Conservation (phyloP, 2,797 vertebrate species). For the Apogon talboti region DNA sequence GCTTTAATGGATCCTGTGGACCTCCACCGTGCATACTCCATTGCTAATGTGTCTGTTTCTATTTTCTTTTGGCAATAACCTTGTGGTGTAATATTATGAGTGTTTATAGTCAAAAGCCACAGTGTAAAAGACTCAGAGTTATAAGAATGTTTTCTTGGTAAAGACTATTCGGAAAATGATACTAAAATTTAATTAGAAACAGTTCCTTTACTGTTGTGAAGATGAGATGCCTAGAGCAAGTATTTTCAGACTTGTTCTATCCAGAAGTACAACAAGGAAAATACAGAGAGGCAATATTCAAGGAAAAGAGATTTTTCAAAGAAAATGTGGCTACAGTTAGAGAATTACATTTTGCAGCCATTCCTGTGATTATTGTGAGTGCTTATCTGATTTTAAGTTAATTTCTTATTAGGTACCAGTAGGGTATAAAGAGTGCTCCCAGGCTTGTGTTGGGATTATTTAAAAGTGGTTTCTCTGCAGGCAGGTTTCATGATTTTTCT, state of each 20-base stretch:
- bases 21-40: conserved; percentile 37
- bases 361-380: conserved; percentile 59
- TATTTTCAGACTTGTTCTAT: conserved; percentile 54
- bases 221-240: conserved; percentile 68
- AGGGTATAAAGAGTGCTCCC: conserved; percentile 62
- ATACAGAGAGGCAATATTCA: conserved; percentile 40
- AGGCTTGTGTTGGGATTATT: conserved; percentile 77
- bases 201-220: conserved; percentile 74
- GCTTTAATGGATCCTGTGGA: conserved; percentile 16
- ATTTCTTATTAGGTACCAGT: conserved; percentile 65
- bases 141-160: conserved; percentile 82
- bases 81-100: conserved; percentile 71
- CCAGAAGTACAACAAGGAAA: conserved; percentile 53
- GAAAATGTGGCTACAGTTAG: conserved; percentile 51
- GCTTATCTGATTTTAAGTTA: conserved; percentile 73
- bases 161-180: conserved; percentile 77
- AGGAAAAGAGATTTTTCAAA: conserved; percentile 54
- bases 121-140: conserved; percentile 75
- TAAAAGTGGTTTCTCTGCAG: conserved; percentile 75
- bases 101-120: conserved; percentile 79
- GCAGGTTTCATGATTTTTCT: conserved; percentile 81
- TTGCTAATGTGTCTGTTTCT: conserved; percentile 55
- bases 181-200: conserved; percentile 84
- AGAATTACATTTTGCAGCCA: conserved; percentile 42
- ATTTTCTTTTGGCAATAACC: conserved; percentile 64